These are phyloP conservation scores for Gymnarchus niloticus DNA, from an alignment of 2,113 vertebrate genomes.

Conservation along the genomic window DNA sequence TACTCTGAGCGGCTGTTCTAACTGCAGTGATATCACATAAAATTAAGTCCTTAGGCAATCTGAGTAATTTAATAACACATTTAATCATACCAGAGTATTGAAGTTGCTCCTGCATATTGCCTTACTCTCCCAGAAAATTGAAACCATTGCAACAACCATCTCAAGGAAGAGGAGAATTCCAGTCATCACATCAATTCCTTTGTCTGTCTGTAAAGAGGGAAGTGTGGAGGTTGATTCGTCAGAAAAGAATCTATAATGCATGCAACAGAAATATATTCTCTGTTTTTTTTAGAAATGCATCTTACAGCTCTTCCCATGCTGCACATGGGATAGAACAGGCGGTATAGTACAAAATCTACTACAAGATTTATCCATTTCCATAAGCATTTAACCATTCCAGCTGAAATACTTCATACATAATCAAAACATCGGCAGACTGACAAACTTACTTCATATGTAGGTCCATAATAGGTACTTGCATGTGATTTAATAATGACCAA, in stretches of 20 bases:
- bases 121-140: slow-evolving; percentile 61
- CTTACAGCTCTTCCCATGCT: background rate
- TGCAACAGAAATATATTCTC: background rate
- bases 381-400: background rate
- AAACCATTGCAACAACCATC: slow-evolving; percentile 34
- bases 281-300: background rate
- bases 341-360: no score
- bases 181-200: slow-evolving; percentile 31
- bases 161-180: slow-evolving; percentile 40
- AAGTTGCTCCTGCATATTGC: slow-evolving; percentile 59
- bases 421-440: background rate
- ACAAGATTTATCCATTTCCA: background rate
- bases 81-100: slow-evolving; percentile 57
- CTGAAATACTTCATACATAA: background rate
- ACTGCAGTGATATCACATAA: background rate
- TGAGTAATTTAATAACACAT: background rate
- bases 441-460: background rate
- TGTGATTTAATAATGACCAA: no score
- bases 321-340: no score
- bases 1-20: background rate
- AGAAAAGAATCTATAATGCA: background rate
- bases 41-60: background rate
- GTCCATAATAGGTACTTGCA: no score
- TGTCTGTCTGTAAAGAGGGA: background rate
- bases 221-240: background rate